Evolutionary conservation across 2,113 vertebrate genomes (phyloP), one percentile per base, ranked within the genome.

Genomic region (Elaphurus davidianus): DNA sequence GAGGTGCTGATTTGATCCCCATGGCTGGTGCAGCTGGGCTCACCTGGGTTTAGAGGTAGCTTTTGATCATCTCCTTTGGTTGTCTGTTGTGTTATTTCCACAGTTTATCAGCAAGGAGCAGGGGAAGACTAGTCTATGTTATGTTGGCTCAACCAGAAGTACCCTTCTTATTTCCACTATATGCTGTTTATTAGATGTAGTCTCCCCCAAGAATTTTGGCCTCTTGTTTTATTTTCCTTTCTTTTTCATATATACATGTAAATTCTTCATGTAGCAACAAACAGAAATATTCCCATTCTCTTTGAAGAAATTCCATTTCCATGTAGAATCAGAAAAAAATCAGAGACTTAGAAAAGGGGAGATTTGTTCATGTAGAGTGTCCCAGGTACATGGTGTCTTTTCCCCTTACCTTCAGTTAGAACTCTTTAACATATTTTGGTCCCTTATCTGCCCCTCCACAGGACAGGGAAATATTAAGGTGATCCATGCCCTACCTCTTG

Each of bases 381-480:
- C 13, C 33, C 52, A 33, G 62, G 62, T 95, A 47, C 19, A 11
- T 57, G 57, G 71, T 87, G 43, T 81, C 43, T 92, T 19, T 78
- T 59, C 16, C 33, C 47, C 12, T 89, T 94, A 23, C 60, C 78
- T 88, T 93, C 85, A 50, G 30, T 86, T 93, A 93, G 52, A 71
- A 87, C 94, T 86, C n/a, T 91, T 45, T 47, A 79, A 50, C 9
- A 2, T 45, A 62, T 50, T 90, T 78, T 97, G 52, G 45, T 87
- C 27, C 47, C 36, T 94, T 89, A 55, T 60, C 60, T 95, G 59
- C 36, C 62, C 54, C 78, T 96, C 60, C 14, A 9, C 91, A 95
- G 82, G 89, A 59, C 30, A 87, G 89, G 62, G 57, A 87, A 57
- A 55, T 90, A 62, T 86, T 94, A 79, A 96, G 78, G 60, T 96